Evolutionary conservation across 2,113 vertebrate species (phyloP), one percentile per base, ranked within the genome.

Genomic region (Salvelinus alpinus): DNA sequence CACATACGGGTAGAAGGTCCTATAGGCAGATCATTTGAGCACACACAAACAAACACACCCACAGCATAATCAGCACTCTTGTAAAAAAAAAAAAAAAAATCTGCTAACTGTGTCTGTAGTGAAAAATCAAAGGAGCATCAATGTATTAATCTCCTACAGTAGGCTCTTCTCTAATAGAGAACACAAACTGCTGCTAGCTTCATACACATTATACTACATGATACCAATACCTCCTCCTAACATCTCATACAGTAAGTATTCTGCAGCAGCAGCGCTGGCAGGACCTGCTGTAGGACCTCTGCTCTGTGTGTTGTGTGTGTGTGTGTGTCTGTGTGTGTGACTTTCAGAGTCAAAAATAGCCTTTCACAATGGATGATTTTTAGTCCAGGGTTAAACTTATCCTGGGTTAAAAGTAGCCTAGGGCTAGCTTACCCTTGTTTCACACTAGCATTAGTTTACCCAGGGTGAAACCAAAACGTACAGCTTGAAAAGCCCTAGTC

Each of bases 121-220:
- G 78, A 81, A 72, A 88, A 83, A 88, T 91, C 83, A 91, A 90
- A 91, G 87, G 31, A 38, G 14, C 31, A 14, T 18, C 6, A 34
- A 72, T 74, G 73, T 82, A 80, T 88, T 86, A 85, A 90, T 88
- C 75, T 86, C 75, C 80, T 79, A 70, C 66, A 81, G 75, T 6
- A 2, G 72, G 72, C 74, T 78, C 27, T 6, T 38, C 4, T 62
- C 76, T 44, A 82, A 70, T 60, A 64, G 74, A 64, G 9, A 81
- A 64, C 67, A 76, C 65, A 18, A 71, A 69, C 44, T 70, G 79
- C 64, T 22, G 20, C 69, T 60, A 1, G 48, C 76, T 73, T 76
- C 77, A 44, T 20, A 9, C 14, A 68, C 66, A 44, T 44, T 44
- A 44, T 44, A 12, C 38, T 44, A 68, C 66, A 44, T n/a, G 7